Evolutionary conservation across 2,113 vertebrate genomes (phyloP).

Genomic region (Dinomys branickii): DNA sequence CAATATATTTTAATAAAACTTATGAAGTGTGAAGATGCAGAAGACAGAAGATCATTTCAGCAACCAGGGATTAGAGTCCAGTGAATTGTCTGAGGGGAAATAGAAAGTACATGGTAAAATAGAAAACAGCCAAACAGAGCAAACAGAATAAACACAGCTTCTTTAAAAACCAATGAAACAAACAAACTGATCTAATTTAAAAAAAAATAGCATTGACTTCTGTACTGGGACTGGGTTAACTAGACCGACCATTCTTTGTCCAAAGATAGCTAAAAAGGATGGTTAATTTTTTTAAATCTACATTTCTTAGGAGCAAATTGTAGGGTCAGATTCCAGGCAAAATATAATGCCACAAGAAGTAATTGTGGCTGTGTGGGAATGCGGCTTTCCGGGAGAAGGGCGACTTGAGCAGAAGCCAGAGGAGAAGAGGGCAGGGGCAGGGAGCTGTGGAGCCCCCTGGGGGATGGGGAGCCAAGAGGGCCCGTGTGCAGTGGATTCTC

Average conservation of each 20-base stretch:
- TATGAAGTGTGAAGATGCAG: too few relatives aligned
- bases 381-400: too few relatives aligned
- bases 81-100: too few relatives aligned
- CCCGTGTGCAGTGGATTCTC: rapidly evolving
- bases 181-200: not conserved
- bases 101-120: too few relatives aligned
- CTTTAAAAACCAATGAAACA: not conserved
- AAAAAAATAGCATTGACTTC: not conserved
- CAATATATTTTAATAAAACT: not conserved
- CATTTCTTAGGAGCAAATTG: not conserved
- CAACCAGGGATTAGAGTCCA: not conserved
- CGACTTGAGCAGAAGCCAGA: not conserved
- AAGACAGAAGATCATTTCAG: not conserved
- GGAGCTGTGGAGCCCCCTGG: too few relatives aligned
- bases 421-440: too few relatives aligned
- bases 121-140: not conserved
- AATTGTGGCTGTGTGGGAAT: not conserved
- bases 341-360: not conserved
- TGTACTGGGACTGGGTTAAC: not conserved
- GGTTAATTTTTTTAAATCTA: not conserved
- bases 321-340: not conserved
- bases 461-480: not conserved
- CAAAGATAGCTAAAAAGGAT: not conserved
- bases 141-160: not conserved
- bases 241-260: not conserved